These are phyloP conservation scores for Thymelicus sylvestris DNA, from an alignment of 2,888 invertebrate genomes.

Conservation along the genomic window DNA sequence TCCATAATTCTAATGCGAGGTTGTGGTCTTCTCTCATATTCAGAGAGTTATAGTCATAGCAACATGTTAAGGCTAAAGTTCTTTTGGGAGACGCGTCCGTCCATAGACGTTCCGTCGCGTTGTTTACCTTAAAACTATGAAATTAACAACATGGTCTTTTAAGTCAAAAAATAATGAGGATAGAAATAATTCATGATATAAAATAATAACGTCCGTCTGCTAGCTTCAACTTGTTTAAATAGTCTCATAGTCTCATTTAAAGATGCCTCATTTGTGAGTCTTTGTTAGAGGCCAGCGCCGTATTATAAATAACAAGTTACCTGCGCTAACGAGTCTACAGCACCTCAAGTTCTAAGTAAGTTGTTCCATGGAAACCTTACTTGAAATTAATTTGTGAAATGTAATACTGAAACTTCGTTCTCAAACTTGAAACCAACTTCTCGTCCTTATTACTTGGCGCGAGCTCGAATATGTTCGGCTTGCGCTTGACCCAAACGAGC, in stretches of 20 bases:
- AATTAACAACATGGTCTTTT: too few species aligned
- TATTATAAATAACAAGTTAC: constrained; percentile 1
- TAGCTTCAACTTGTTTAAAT: background rate
- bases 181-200: too few species aligned
- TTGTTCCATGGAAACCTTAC: constrained; percentile 12
- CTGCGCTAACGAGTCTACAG: background rate
- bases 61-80: too few species aligned
- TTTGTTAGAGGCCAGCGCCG: background rate
- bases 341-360: background rate
- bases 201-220: background rate
- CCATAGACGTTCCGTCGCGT: too few species aligned
- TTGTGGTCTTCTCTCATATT: too few species aligned
- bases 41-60: too few species aligned
- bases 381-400: constrained; percentile 13
- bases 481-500: background rate
- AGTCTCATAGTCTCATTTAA: too few species aligned
- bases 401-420: constrained; percentile 6
- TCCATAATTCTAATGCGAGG: too few species aligned
- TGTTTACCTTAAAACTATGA: too few species aligned
- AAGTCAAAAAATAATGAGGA: too few species aligned
- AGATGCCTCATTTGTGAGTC: background rate
- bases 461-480: background rate
- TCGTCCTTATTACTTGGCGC: constrained; percentile 1
- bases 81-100: too few species aligned
- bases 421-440: constrained; percentile 5